Conservation (phyloP, 2,888 invertebrate species). For the Meta bourneti region DNA sequence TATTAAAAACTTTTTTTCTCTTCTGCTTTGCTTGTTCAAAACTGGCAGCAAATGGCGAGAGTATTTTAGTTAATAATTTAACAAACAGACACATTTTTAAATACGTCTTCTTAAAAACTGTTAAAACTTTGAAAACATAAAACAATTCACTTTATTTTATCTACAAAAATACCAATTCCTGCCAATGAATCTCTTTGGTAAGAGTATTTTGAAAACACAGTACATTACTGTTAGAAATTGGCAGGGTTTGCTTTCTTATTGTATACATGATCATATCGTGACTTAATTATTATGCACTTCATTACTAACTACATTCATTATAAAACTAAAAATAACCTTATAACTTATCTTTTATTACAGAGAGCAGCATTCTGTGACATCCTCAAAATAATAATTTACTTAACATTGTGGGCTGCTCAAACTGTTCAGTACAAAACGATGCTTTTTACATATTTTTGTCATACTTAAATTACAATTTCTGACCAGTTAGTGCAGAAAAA, state of each 20-base stretch:
- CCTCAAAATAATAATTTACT: constrained; percentile 56
- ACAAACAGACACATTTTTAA: constrained; percentile 45
- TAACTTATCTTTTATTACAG: constrained; percentile 62
- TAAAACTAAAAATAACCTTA: constrained; percentile 65
- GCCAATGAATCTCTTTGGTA: constrained; percentile 71
- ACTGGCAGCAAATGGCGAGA: constrained; percentile 55
- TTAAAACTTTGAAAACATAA: constrained; percentile 76
- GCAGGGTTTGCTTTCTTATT: constrained; percentile 52
- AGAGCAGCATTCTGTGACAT: constrained; percentile 49
- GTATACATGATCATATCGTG: constrained; percentile 27
- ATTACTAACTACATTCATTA: constrained; percentile 63
- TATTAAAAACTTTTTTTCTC: constrained; percentile 14
- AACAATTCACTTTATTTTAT: constrained; percentile 64
- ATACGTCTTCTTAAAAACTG: constrained; percentile 41
- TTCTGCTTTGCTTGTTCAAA: constrained; percentile 43
- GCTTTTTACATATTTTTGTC: constrained; percentile 39
- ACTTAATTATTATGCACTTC: constrained; percentile 29
- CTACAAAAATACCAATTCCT: constrained; percentile 73
- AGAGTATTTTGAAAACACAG: constrained; percentile 46
- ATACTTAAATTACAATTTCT: constrained; percentile 44
- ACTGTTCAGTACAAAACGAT: constrained; percentile 66
- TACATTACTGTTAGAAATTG: constrained; percentile 41
- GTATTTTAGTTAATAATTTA: constrained; percentile 37
- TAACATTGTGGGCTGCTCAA: constrained; percentile 53
- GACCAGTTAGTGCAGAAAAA: constrained; percentile 27